phyloP scores from a whole-genome alignment of 2,888 invertebrate genomes.

The Hylaea fasciaria region DNA sequence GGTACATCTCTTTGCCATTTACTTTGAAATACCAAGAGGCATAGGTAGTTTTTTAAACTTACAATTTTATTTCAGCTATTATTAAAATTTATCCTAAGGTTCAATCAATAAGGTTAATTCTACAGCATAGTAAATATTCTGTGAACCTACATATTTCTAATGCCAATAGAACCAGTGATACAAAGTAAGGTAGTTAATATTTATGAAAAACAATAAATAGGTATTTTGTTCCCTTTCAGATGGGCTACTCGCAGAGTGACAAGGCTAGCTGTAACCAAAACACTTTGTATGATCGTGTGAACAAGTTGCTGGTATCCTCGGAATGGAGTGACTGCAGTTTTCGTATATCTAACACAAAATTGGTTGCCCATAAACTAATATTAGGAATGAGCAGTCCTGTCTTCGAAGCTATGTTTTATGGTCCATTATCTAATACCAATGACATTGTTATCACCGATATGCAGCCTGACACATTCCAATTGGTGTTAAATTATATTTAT shows the following conservation, averaged over 20 bases:
- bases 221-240: constrained; percentile 53
- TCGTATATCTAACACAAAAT: constrained; percentile 76
- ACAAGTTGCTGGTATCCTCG: constrained; percentile 75
- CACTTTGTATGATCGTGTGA: constrained; percentile 76
- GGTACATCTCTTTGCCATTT: no score
- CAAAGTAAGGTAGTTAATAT: no score
- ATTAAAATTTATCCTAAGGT: no score
- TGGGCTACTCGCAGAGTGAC: constrained; percentile 66
- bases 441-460: constrained; percentile 85
- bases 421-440: constrained; percentile 81
- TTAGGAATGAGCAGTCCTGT: constrained; percentile 88
- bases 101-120: no score
- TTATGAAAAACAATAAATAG: no score
- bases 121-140: no score
- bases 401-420: constrained; percentile 88
- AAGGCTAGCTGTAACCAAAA: constrained; percentile 53
- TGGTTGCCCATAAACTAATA: constrained; percentile 86
- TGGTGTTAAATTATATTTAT: constrained; percentile 86
- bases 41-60: no score
- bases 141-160: no score
- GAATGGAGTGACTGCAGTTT: constrained; percentile 87
- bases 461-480: constrained; percentile 85
- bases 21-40: no score
- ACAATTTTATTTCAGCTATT: no score
- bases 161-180: no score